Evolutionary conservation across 2,888 invertebrate species (phyloP), one percentile per base, ranked within the genome.

Genomic region (Microchrysa polita): DNA sequence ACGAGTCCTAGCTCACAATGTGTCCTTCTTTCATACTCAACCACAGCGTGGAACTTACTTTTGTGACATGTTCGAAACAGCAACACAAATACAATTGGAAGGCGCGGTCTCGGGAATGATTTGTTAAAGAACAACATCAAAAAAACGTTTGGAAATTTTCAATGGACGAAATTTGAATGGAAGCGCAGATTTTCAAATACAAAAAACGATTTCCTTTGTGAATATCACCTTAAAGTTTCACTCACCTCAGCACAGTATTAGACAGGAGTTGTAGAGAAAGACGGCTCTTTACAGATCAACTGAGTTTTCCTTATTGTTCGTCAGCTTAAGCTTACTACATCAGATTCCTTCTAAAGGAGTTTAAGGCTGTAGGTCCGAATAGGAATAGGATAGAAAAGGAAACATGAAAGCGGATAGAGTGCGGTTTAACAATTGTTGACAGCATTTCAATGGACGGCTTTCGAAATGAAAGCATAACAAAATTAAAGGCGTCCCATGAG

Each of bases 121-220:
- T 48, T 12, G 5, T 48, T 12, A 12, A 48, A 48, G 48, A 48
- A 4, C 2, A 48, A 34, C 27, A 2, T 34, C 27, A 34, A 34
- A 34, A 34, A 48, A 48, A 2, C 2, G 48, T n/a, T n/a, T n/a
- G 10, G 16, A 48, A 48, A 48, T 48, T 48, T 48, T 12, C 48
- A 48, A 48, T 48, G 48, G 48, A 48, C 16, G 10, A 48, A 48
- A 48, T 48, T 48, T 48, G 48, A 48, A 48, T 48, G 48, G 48
- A n/a, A 34, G 27, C 27, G 10, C 48, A n/a, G n/a, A 48, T 48
- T 48, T 34, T 48, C 5, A n/a, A 48, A 48, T 4, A 48, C 4
- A 48, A n/a, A 34, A 34, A 34, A 34, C 27, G 4, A 7, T 34
- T 34, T 34, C 7, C 7, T 34, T 34, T 34, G 27, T 34, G 27